phyloP scores from a whole-genome alignment of 2,113 vertebrate species.

The Callipepla squamata region DNA sequence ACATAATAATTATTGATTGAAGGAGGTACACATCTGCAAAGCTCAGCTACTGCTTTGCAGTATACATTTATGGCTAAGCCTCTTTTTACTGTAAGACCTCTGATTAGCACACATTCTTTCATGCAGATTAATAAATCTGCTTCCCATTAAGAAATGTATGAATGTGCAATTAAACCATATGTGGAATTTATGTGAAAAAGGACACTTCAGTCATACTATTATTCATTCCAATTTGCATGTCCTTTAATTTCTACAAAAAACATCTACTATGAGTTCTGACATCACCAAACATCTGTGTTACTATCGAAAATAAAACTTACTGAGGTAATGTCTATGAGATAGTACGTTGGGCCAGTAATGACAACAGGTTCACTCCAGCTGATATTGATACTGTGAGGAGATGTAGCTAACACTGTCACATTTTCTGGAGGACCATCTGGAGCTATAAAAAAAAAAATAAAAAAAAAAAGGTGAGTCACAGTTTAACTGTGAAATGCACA shows the following conservation, averaged over 20 bases:
- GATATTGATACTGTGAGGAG: constrained; percentile 85
- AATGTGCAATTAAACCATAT: neutral
- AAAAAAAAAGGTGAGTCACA: neutral
- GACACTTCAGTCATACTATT: neutral
- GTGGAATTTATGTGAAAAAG: neutral
- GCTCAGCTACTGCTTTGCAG: neutral
- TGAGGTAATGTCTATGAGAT: constrained; percentile 86
- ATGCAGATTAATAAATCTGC: neutral
- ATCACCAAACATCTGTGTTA: neutral
- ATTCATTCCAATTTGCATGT: neutral
- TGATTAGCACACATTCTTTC: neutral
- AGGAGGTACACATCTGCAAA: neutral
- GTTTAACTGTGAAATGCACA: neutral
- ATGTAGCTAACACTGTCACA: constrained; percentile 81
- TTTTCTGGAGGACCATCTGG: constrained; percentile 89
- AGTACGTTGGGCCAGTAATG: constrained; percentile 91
- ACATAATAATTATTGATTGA: neutral
- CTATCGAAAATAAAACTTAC: constrained; percentile 65
- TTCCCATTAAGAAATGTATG: neutral
- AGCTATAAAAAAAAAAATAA: constrained; percentile 74
- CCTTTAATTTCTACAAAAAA: neutral
- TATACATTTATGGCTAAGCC: neutral
- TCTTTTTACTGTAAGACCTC: neutral
- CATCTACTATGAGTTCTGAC: neutral
- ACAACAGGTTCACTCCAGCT: constrained; percentile 86